Evolutionary conservation across 2,888 invertebrate genomes (phyloP).

Genomic region (Caenorhabditis sinica): DNA sequence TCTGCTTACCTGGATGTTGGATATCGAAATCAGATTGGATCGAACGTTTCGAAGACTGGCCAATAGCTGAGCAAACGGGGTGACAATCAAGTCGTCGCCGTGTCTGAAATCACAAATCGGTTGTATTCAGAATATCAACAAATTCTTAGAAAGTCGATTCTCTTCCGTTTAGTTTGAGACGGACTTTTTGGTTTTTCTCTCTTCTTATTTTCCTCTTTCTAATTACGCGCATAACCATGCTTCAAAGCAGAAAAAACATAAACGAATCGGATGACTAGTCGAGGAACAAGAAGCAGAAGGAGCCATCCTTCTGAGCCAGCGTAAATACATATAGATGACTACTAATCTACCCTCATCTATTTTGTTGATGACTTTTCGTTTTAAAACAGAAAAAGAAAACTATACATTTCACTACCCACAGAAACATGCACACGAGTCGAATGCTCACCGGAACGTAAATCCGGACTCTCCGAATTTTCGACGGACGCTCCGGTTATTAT

Average conservation of each 20-base stretch:
- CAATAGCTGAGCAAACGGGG: slow-evolving; percentile 99
- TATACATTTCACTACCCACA: slow-evolving; percentile 14
- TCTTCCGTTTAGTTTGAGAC: neutral
- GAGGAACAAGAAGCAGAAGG: neutral
- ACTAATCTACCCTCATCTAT: slow-evolving; percentile 48
- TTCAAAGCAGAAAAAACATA: slow-evolving; percentile 45
- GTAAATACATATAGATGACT: slow-evolving; percentile 55
- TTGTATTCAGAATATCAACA: neutral
- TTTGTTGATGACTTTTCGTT: slow-evolving; percentile 35
- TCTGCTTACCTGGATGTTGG: slow-evolving; percentile 87
- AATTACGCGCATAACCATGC: slow-evolving; percentile 48
- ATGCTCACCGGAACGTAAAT: slow-evolving; percentile 64
- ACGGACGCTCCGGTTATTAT: slow-evolving; percentile 64
- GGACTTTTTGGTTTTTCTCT: slow-evolving; percentile 4
- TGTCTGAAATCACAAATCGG: slow-evolving; percentile 87
- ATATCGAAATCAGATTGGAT: slow-evolving; percentile 97
- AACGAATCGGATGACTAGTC: slow-evolving; percentile 41
- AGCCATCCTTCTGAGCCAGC: slow-evolving; percentile 13
- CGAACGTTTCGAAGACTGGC: slow-evolving; percentile 98
- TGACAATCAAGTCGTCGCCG: slow-evolving; percentile 99
- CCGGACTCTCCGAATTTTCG: slow-evolving; percentile 70
- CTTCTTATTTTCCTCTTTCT: slow-evolving; percentile 16
- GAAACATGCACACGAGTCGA: neutral
- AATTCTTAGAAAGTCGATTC: neutral
- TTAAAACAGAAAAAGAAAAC: neutral